Conservation (phyloP, 2,113 vertebrate species). For the Marmota monax region DNA sequence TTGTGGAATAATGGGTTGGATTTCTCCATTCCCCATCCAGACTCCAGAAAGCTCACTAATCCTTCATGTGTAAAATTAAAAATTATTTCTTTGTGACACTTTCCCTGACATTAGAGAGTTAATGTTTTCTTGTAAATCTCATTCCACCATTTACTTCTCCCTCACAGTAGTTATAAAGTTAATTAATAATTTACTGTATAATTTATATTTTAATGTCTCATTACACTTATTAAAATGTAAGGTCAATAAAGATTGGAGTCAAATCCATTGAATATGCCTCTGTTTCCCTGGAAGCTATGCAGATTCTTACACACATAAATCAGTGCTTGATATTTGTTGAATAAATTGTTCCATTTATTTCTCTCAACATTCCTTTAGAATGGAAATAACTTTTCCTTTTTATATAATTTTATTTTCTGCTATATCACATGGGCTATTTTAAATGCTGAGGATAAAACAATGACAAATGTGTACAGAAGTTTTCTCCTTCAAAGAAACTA, state of each 20-base stretch:
- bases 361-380: background rate
- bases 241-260: background rate
- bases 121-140: background rate
- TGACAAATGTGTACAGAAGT: background rate
- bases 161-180: background rate
- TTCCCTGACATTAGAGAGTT: background rate
- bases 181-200: background rate
- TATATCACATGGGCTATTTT: background rate
- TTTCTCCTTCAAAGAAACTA: background rate
- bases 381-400: background rate
- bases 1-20: background rate
- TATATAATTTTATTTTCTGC: background rate
- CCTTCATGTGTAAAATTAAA: background rate
- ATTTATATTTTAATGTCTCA: background rate
- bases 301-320: background rate
- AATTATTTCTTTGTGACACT: background rate
- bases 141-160: background rate
- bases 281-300: background rate
- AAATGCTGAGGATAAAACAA: background rate
- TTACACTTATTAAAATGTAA: background rate
- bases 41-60: background rate
- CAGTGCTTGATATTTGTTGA: background rate
- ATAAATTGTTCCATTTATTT: background rate
- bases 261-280: background rate
- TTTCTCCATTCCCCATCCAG: fast-evolving